Conservation (phyloP, 2,113 vertebrate species). For the Eclectus roratus region DNA sequence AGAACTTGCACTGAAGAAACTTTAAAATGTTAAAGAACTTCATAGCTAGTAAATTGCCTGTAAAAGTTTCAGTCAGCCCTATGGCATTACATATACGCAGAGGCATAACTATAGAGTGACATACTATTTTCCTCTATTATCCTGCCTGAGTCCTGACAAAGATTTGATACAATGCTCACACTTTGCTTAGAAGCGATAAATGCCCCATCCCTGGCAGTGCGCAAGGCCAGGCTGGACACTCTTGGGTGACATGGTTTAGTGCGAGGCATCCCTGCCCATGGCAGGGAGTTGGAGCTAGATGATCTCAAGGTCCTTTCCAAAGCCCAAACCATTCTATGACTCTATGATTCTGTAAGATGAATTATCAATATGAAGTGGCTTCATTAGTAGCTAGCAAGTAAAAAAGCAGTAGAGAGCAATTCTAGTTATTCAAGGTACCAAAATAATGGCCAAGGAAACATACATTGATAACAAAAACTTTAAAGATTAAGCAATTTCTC, state of each 20-base stretch:
- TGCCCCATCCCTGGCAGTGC: neutral
- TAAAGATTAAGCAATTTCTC: neutral
- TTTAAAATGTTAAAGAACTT: neutral
- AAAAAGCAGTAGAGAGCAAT: neutral
- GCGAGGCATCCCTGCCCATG: neutral
- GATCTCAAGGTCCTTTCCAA: neutral
- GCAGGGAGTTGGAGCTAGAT: neutral
- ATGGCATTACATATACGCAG: neutral
- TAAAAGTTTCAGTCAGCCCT: neutral
- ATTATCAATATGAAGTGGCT: neutral
- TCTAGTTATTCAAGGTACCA: neutral
- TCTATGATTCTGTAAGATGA: neutral
- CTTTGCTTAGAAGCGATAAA: neutral
- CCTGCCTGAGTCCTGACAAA: neutral
- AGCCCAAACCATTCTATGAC: neutral
- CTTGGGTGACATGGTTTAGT: neutral
- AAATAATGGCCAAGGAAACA: neutral
- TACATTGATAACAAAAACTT: neutral
- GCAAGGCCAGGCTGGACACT: neutral
- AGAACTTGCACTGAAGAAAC: neutral
- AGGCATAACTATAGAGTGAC: neutral
- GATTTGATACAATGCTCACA: neutral
- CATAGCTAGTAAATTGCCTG: neutral
- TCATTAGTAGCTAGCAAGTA: neutral
- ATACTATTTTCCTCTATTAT: neutral